phyloP scores from a whole-genome alignment of 2,888 invertebrate species.

The Mylabris sibirica region DNA sequence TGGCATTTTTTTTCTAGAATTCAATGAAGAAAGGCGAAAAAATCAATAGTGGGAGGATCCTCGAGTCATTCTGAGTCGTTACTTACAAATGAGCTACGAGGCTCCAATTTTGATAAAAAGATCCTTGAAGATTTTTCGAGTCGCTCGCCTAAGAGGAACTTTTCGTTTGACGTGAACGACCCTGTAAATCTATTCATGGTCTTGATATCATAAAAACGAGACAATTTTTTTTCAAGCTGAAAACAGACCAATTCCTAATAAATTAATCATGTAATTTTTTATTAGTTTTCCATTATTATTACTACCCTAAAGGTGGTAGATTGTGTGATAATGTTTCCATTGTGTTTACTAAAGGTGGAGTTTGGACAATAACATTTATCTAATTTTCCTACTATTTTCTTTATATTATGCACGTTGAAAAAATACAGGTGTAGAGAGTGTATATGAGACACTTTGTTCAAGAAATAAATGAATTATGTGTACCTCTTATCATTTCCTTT shows the following conservation, averaged over 20 bases:
- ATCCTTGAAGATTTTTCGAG: too few species aligned
- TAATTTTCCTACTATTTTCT: neutral
- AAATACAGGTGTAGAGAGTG: neutral
- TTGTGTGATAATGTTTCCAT: neutral
- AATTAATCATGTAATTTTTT: neutral
- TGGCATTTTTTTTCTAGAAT: too few species aligned
- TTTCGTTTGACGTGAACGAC: too few species aligned
- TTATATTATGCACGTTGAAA: neutral
- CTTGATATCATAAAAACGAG: too few species aligned
- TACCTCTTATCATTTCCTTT: slow-evolving; percentile 24
- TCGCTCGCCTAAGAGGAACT: too few species aligned
- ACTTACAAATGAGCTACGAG: too few species aligned
- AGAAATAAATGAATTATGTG: slow-evolving; percentile 28
- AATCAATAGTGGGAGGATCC: too few species aligned
- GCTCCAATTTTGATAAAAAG: too few species aligned
- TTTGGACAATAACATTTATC: neutral
- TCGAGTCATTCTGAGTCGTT: too few species aligned
- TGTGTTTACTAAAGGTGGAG: neutral
- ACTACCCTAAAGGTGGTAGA: neutral
- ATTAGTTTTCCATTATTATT: neutral
- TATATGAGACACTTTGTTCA: slow-evolving; percentile 15
- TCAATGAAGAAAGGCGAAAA: too few species aligned
- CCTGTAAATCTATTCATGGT: too few species aligned
- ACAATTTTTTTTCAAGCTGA: too few species aligned
- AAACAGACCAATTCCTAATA: neutral